Conservation (phyloP, 2,888 invertebrate genomes). For the Philereme vetulata region DNA sequence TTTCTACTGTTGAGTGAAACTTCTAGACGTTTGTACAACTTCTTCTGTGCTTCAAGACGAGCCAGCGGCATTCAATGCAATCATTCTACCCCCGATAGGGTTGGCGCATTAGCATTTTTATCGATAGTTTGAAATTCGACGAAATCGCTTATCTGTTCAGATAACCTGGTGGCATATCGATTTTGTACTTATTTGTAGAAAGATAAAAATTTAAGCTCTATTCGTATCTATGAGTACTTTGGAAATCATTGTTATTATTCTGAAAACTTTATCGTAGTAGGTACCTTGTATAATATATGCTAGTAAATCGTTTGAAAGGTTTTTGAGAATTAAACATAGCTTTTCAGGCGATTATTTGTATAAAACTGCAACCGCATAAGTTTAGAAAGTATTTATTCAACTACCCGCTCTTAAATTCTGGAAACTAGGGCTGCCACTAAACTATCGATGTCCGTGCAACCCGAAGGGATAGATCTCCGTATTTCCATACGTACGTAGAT, state of each 20-base stretch:
- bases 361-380: slow-evolving; percentile 22
- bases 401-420: slow-evolving; percentile 28
- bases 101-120: slow-evolving; percentile 76
- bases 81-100: slow-evolving; percentile 66
- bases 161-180: slow-evolving; percentile 37
- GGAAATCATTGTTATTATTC: no score
- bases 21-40: slow-evolving; percentile 1
- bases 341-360: background rate
- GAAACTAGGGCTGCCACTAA: slow-evolving; percentile 47
- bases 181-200: slow-evolving; percentile 4
- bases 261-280: no score
- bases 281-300: no score
- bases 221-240: background rate
- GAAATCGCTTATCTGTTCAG: slow-evolving; percentile 42
- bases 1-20: background rate
- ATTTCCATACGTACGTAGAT: slow-evolving; percentile 74
- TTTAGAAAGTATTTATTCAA: slow-evolving; percentile 16
- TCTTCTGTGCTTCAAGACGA: slow-evolving; percentile 42
- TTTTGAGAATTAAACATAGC: background rate
- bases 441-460: slow-evolving; percentile 53
- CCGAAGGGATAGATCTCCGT: slow-evolving; percentile 47
- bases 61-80: slow-evolving; percentile 66
- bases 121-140: slow-evolving; percentile 66
- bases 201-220: background rate
- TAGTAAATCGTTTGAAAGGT: background rate